These are phyloP conservation scores for Cichlasoma orientale DNA, from an alignment of 2,797 vertebrate genomes.

Conservation along the genomic window DNA sequence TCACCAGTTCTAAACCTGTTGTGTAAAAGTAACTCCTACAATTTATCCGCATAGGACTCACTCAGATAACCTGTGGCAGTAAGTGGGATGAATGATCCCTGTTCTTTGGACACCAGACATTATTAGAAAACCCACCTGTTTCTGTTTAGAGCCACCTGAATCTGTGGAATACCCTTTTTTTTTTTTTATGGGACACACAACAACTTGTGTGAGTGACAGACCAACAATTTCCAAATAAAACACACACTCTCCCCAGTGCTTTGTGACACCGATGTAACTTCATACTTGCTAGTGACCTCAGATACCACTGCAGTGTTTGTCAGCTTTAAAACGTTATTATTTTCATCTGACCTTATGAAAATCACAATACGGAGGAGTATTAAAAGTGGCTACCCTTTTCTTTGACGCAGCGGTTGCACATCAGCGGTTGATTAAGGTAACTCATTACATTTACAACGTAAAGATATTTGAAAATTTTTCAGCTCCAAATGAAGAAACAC, in stretches of 20 bases:
- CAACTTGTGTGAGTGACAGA: background rate
- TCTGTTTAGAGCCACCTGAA: background rate
- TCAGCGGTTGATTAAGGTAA: background rate
- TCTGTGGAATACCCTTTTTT: background rate
- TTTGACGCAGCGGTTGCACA: background rate
- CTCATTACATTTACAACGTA: background rate
- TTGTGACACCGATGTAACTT: too few species aligned
- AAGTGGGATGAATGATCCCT: constrained; percentile 17
- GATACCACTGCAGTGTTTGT: too few species aligned
- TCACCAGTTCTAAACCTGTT: background rate
- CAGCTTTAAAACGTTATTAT: too few species aligned
- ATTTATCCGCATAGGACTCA: background rate
- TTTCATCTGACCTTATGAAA: background rate
- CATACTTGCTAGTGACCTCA: too few species aligned
- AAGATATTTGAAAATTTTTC: background rate
- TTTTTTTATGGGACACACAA: background rate
- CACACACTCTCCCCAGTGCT: too few species aligned
- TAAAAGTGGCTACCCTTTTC: background rate
- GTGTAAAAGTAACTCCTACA: background rate
- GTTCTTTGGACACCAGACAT: background rate
- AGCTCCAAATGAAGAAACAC: background rate
- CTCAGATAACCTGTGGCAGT: constrained; percentile 16
- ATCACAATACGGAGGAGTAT: background rate
- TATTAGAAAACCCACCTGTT: constrained; percentile 17
- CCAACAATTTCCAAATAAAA: background rate